A percentile compares a stretch with the other conserved stretches of the same genome.
Evolutionary conservation across 2,113 vertebrate species (phyloP).

Genomic region (Dasyornis broadbenti): DNA sequence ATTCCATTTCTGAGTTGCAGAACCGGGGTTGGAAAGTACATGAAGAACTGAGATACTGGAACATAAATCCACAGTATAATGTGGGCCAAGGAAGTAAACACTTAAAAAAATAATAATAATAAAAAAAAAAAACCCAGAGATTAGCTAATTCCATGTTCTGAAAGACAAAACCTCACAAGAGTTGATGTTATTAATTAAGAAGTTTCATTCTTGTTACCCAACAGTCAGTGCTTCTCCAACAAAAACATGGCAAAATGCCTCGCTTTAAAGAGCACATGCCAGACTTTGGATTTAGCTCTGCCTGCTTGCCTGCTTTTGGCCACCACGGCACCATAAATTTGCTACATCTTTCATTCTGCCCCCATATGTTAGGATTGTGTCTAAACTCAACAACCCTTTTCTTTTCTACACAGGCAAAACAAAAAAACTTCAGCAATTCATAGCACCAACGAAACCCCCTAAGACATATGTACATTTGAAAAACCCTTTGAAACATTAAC

Average conservation of each 20-base stretch:
- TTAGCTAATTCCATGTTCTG: background rate
- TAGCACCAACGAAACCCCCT: background rate
- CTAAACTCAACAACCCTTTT: background rate
- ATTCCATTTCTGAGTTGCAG: background rate
- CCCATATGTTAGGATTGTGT: background rate
- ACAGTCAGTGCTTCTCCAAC: slow-evolving; percentile 14
- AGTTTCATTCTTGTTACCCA: background rate
- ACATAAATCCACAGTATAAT: background rate
- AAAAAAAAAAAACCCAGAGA: background rate
- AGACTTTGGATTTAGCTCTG: background rate
- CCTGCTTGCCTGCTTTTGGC: background rate
- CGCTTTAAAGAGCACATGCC: background rate
- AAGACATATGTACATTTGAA: background rate
- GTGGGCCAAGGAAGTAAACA: background rate
- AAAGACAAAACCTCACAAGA: background rate
- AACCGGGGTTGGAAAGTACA: background rate
- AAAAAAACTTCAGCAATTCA: background rate
- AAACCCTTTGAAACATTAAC: background rate
- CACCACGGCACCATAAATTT: background rate
- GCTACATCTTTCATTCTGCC: background rate
- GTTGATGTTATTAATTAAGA: slow-evolving; percentile 42
- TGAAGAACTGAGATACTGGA: background rate
- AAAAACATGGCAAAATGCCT: slow-evolving; percentile 42
- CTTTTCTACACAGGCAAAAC: background rate
- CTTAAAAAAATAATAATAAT: background rate